Evolutionary conservation across 2,797 vertebrate species (phyloP).

Genomic region (Hypotaenidia okinawae): DNA sequence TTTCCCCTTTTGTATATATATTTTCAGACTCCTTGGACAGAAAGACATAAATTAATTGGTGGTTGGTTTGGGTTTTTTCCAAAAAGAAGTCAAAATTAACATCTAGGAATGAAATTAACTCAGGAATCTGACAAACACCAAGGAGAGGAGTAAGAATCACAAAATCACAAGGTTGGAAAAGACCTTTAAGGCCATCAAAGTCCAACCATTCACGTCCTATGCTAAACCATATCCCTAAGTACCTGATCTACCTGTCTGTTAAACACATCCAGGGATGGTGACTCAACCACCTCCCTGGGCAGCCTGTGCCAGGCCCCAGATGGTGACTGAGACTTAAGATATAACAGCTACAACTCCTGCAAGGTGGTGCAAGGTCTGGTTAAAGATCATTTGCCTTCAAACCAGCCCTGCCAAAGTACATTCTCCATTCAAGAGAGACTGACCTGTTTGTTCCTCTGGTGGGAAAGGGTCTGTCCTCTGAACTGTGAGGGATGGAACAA

Average conservation of each 20-base stretch:
- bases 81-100: neutral
- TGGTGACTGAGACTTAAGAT: neutral
- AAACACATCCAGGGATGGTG: no score
- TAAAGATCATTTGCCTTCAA: neutral
- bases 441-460: neutral
- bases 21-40: neutral
- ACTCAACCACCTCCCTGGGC: no score
- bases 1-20: neutral
- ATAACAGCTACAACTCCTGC: neutral
- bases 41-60: neutral
- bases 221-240: no score
- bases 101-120: neutral
- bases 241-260: no score
- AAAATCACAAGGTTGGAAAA: neutral
- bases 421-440: neutral
- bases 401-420: neutral
- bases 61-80: neutral
- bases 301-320: no score
- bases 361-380: neutral
- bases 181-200: no score
- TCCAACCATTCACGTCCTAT: no score
- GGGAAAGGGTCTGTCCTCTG: neutral
- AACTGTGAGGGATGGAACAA: neutral
- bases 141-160: neutral
- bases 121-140: neutral